Percentiles rank a stretch among this genome's conserved stretches.
phyloP scores from a whole-genome alignment of 1,140 invertebrate species.

The Scaptodrosophila lebanonensis region DNA sequence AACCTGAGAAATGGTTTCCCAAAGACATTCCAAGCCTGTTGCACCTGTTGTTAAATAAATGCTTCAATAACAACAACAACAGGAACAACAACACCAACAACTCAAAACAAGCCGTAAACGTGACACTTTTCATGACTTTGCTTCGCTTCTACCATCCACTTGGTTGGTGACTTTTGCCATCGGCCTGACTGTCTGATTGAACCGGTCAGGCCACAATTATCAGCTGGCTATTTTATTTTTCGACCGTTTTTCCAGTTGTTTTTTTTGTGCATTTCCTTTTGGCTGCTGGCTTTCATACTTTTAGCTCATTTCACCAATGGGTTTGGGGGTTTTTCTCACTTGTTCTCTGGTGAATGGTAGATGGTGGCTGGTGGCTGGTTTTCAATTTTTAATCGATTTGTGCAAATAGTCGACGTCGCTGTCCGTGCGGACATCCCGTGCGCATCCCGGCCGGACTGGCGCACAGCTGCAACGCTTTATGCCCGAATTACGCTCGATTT shows the following conservation, averaged over 20 bases:
- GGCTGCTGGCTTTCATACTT: not conserved
- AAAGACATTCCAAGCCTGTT: slow-evolving; percentile 7
- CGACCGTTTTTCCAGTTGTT: not conserved
- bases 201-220: not conserved
- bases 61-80: not conserved
- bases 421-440: slow-evolving; percentile 37
- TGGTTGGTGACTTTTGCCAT: too few relatives aligned
- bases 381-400: slow-evolving; percentile 69
- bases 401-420: slow-evolving; percentile 28
- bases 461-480: slow-evolving; percentile 60
- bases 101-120: slow-evolving; percentile 9
- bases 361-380: slow-evolving; percentile 39
- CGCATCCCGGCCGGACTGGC: slow-evolving; percentile 13
- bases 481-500: slow-evolving; percentile 67
- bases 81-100: too few relatives aligned
- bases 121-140: slow-evolving; percentile 5
- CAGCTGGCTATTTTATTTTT: not conserved
- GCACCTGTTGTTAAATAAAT: slow-evolving; percentile 32
- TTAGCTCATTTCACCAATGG: not conserved
- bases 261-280: not conserved
- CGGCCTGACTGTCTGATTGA: not conserved
- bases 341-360: not conserved
- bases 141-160: slow-evolving; percentile 4
- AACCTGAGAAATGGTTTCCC: not conserved
- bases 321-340: not conserved